phyloP scores from a whole-genome alignment of 2,888 invertebrate species.

The Bombyx huttoni region DNA sequence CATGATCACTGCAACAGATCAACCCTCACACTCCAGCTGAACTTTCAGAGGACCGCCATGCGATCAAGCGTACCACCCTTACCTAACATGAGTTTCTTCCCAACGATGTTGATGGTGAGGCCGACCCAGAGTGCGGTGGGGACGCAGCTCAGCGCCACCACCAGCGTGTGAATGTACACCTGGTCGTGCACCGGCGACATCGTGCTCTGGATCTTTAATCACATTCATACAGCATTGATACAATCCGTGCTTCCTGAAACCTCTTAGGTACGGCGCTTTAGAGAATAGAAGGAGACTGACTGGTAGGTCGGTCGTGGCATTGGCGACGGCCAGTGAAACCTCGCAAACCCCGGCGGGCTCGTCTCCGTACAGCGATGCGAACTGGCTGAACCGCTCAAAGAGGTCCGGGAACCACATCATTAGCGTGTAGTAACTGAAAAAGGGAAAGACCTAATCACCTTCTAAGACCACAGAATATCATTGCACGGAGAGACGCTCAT shows the following conservation, averaged over 20 bases:
- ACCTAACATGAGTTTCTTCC: slow-evolving; percentile 73
- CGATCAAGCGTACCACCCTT: slow-evolving; percentile 19
- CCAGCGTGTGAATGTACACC: slow-evolving; percentile 70
- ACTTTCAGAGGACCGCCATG: too few relatives aligned
- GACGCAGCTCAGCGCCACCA: slow-evolving; percentile 72
- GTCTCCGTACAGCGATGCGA: slow-evolving; percentile 43
- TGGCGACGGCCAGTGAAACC: slow-evolving; percentile 57
- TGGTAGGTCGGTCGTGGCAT: slow-evolving; percentile 20
- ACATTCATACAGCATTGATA: too few relatives aligned
- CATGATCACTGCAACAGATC: slow-evolving; percentile 59
- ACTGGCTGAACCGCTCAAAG: slow-evolving; percentile 75
- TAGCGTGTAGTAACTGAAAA: slow-evolving; percentile 70
- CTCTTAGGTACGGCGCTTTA: too few relatives aligned
- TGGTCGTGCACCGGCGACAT: slow-evolving; percentile 47
- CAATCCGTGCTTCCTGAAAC: too few relatives aligned
- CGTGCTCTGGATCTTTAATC: slow-evolving; percentile 14
- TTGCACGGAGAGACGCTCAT: too few relatives aligned
- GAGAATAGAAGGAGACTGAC: slow-evolving; percentile 13
- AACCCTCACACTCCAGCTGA: not conserved
- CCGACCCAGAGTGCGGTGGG: slow-evolving; percentile 72
- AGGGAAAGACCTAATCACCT: not conserved
- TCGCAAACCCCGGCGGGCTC: slow-evolving; percentile 68
- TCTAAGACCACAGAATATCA: too few relatives aligned
- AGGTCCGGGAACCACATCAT: slow-evolving; percentile 82
- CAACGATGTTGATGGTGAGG: slow-evolving; percentile 69